A percentile compares a stretch with the other conserved stretches of the same genome.
Evolutionary conservation across 1,140 invertebrate species (phyloP).

Genomic region (Zaprionus ghesquierei): DNA sequence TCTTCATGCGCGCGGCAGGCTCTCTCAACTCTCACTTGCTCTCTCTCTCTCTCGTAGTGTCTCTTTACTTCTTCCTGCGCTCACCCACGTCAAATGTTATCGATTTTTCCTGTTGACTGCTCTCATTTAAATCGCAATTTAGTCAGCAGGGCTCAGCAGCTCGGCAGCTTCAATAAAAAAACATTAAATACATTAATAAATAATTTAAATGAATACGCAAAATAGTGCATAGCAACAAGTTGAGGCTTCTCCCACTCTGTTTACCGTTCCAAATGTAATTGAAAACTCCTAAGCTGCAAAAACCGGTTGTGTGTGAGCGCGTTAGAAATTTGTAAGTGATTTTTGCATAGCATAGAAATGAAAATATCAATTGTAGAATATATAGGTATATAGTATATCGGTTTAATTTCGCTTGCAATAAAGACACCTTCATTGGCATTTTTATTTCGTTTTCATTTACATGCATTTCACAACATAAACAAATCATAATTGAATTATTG

Average conservation of each 20-base stretch:
- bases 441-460: constrained; percentile 35
- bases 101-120: constrained; percentile 63
- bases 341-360: not conserved
- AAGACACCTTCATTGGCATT: constrained; percentile 6
- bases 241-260: not conserved
- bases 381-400: no score
- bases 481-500: constrained; percentile 60
- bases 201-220: constrained; percentile 1
- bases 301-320: constrained; percentile 25
- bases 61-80: constrained; percentile 13
- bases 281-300: not conserved
- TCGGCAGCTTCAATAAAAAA: constrained; percentile 26
- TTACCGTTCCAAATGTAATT: constrained; percentile 11
- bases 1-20: not conserved
- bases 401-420: constrained; percentile 20
- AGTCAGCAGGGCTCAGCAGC: constrained; percentile 26
- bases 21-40: no score
- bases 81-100: constrained; percentile 47
- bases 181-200: constrained; percentile 2
- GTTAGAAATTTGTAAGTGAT: constrained; percentile 29
- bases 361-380: not conserved
- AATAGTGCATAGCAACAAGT: not conserved
- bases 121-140: constrained; percentile 20
- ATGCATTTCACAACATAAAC: constrained; percentile 26
- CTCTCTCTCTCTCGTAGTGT: not conserved